Percentiles rank a stretch among this genome's conserved stretches.
Evolutionary conservation across 2,797 vertebrate genomes (phyloP).

Genomic region (Crotalus adamanteus): DNA sequence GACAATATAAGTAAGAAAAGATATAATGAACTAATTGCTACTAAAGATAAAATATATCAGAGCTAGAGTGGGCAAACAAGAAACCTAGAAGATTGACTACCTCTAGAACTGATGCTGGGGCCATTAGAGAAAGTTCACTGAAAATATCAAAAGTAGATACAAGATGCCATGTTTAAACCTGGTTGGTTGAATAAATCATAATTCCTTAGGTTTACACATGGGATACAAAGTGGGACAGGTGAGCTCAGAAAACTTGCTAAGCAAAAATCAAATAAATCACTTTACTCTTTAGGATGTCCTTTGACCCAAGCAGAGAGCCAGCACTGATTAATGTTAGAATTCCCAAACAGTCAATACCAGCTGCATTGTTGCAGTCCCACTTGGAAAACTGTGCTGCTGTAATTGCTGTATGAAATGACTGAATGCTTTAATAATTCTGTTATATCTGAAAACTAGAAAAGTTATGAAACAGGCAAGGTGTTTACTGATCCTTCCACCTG

Average conservation of each 20-base stretch:
- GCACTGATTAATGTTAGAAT: not conserved
- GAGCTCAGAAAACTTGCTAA: not conserved
- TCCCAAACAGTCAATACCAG: not conserved
- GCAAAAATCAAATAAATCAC: not conserved
- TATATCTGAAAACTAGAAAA: not conserved
- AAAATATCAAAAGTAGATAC: not conserved
- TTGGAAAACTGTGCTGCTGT: not conserved
- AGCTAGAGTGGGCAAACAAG: not conserved
- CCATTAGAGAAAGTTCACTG: not conserved
- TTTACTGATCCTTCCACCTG: not conserved
- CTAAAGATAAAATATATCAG: not conserved
- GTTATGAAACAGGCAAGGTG: not conserved
- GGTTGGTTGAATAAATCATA: not conserved
- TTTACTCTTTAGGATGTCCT: not conserved
- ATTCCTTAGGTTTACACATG: not conserved
- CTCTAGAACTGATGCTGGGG: not conserved
- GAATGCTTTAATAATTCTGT: not conserved
- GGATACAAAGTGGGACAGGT: not conserved
- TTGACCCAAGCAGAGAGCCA: not conserved
- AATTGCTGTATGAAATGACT: not conserved
- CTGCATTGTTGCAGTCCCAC: not conserved
- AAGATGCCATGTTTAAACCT: not conserved
- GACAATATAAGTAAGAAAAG: not conserved
- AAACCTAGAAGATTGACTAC: not conserved
- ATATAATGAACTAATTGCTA: not conserved